phyloP scores from a whole-genome alignment of 37 sponge, comb jelly and placozoan species.

The Halisarca cf. caerulea region DNA sequence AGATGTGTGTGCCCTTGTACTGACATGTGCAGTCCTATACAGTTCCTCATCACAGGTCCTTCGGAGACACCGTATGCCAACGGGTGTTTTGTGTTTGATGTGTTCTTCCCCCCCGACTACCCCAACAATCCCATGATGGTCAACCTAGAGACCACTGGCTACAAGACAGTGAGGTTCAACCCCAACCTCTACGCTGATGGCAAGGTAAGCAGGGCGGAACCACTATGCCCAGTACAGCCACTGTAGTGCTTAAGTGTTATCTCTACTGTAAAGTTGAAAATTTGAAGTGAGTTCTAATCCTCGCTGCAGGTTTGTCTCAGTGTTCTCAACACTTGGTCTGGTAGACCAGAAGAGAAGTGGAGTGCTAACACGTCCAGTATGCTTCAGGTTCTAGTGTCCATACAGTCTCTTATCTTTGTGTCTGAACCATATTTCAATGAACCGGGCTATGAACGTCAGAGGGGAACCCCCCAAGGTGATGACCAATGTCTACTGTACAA shows the following conservation, averaged over 20 bases:
- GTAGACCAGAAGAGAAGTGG: constrained; percentile 94
- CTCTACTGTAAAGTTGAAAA: not conserved
- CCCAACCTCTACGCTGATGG: constrained; percentile 96
- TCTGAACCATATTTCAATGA: constrained; percentile 97
- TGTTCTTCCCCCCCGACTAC: constrained; percentile 83
- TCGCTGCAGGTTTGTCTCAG: constrained; percentile 81
- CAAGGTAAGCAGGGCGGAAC: constrained; percentile 69
- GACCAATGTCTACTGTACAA: constrained; percentile 80
- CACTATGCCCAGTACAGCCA: too few species aligned
- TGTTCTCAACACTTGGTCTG: constrained; percentile 93
- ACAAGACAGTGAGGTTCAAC: constrained; percentile 84
- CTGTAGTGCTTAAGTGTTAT: too few species aligned
- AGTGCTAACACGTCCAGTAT: constrained; percentile 81
- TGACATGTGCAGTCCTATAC: not conserved
- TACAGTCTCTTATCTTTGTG: constrained; percentile 94
- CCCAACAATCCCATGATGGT: constrained; percentile 87
- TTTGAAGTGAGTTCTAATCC: not conserved
- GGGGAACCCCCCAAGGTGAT: constrained; percentile 78
- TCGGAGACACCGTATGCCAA: constrained; percentile 91
- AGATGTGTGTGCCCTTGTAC: not conserved
- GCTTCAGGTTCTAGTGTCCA: constrained; percentile 94
- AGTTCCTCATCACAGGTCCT: constrained; percentile 84
- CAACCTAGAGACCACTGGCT: constrained; percentile 85
- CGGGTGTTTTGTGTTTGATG: constrained; percentile 92
- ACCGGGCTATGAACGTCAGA: constrained; percentile 92